phyloP scores from a whole-genome alignment of 1,140 invertebrate species.

The Caenorhabditis elegans region WBcel235 BX284603.4:2532501-2533000 shows the following conservation, averaged over 20 bases:
- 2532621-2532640: too few species aligned
- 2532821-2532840: neutral
- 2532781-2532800: conserved; percentile 17
- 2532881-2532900: conserved; percentile 10
- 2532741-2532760: conserved; percentile 27
- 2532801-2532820: neutral
- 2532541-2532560: too few species aligned
- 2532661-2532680: too few species aligned
- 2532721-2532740: neutral
- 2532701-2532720: neutral
- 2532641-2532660: too few species aligned
- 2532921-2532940: too few species aligned
- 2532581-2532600: too few species aligned
- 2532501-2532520: too few species aligned
- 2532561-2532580: too few species aligned
- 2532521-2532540: too few species aligned
- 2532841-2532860: neutral
- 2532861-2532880: conserved; percentile 30
- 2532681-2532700: neutral
- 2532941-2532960: neutral
- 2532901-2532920: conserved; percentile 13
- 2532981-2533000: conserved; percentile 31
- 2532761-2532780: conserved; percentile 28
- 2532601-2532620: too few species aligned
- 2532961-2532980: conserved; percentile 32